Percentiles rank a stretch among this genome's conserved stretches.
Evolutionary conservation across 2,797 vertebrate species (phyloP).

Genomic region (Sebastes hubbsi): DNA sequence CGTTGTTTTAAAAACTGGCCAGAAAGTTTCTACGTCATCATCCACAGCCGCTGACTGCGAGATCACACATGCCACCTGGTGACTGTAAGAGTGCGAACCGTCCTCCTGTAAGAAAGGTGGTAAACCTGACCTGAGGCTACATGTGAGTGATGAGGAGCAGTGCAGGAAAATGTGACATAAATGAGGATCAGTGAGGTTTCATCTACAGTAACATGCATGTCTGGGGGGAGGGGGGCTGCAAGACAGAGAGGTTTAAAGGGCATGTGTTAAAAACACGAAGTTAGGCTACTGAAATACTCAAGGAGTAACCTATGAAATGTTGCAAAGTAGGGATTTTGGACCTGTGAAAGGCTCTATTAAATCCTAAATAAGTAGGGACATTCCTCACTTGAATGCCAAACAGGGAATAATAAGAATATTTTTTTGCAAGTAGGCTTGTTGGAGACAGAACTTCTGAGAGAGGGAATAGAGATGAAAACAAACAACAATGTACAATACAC

Average conservation of each 20-base stretch:
- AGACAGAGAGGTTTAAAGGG: constrained; percentile 61
- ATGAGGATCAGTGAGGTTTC: constrained; percentile 25
- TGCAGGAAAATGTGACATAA: constrained; percentile 3
- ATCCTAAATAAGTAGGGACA: constrained; percentile 25
- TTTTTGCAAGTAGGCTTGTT: constrained; percentile 79
- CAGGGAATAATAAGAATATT: constrained; percentile 10
- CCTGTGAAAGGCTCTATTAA: constrained; percentile 18
- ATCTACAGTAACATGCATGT: constrained; percentile 63
- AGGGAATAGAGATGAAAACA: constrained; percentile 39
- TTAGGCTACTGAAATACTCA: constrained; percentile 28
- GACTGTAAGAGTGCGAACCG: background rate
- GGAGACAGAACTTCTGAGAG: constrained; percentile 32
- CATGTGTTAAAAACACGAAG: constrained; percentile 30
- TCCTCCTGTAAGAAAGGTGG: background rate
- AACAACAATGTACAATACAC: constrained; percentile 36
- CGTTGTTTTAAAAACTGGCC: constrained; percentile 33
- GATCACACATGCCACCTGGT: background rate
- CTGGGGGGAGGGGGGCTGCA: constrained; percentile 57
- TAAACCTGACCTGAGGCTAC: constrained; percentile 33
- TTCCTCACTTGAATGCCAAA: constrained; percentile 23
- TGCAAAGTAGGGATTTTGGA: constrained; percentile 16
- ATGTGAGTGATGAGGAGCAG: constrained; percentile 19
- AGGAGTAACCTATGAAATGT: constrained; percentile 19
- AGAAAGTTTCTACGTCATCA: background rate
- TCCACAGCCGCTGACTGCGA: constrained; percentile 1